These are phyloP conservation scores for Reticulitermes speratus DNA, from an alignment of 1,140 invertebrate species.

Conservation along the genomic window DNA sequence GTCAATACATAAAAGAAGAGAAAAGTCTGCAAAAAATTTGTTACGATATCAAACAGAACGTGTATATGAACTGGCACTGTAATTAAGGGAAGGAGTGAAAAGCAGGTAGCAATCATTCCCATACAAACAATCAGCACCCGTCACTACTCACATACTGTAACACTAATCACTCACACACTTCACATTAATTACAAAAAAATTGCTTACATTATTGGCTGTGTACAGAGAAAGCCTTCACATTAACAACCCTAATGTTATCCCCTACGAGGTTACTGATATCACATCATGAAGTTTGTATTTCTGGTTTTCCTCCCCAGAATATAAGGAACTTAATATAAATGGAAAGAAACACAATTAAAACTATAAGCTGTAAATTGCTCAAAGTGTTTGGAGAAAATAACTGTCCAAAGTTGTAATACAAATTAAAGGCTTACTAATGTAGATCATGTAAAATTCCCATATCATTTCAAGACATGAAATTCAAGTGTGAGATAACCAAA, in stretches of 20 bases:
- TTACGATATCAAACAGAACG: too few species aligned
- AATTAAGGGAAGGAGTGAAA: too few species aligned
- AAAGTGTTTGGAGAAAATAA: background rate
- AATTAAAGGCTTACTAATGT: too few species aligned
- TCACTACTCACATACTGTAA: background rate
- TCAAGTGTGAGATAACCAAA: too few species aligned
- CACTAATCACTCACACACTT: background rate
- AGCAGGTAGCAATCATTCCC: background rate
- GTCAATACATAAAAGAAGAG: too few species aligned
- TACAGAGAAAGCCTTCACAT: conserved; percentile 13
- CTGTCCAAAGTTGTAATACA: background rate
- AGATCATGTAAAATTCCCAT: too few species aligned
- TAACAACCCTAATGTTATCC: too few species aligned
- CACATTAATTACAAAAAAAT: background rate
- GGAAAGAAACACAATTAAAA: background rate
- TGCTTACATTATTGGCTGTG: background rate
- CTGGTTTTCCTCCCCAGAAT: background rate
- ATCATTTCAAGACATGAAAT: too few species aligned
- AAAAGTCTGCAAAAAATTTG: too few species aligned
- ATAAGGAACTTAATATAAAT: background rate
- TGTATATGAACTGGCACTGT: too few species aligned
- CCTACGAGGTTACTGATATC: too few species aligned
- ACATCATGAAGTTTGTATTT: background rate
- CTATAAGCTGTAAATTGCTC: background rate
- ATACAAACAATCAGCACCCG: too few species aligned